Percentiles rank a stretch among this genome's conserved stretches.
Evolutionary conservation across 35 echinoderm and acorn worm genomes (phyloP).

Genomic region (Lytechinus variegatus): DNA sequence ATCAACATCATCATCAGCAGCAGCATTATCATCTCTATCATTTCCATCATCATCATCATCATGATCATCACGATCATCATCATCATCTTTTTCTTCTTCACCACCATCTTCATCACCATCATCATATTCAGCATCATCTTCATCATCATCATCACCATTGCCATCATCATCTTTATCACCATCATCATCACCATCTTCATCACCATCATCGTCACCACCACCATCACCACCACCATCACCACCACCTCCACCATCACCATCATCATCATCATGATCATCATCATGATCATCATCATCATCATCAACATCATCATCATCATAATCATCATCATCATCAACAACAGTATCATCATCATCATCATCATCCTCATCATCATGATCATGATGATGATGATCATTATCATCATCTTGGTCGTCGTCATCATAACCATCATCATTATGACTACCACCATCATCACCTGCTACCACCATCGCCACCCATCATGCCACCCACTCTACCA

Average conservation of each 20-base stretch:
- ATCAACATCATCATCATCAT: not conserved
- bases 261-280: not conserved
- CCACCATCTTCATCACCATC: not conserved
- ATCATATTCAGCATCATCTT: too few species aligned
- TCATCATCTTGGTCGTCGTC: not conserved
- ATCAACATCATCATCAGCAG: too few species aligned
- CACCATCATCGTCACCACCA: not conserved
- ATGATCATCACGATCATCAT: not conserved
- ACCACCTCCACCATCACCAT: not conserved
- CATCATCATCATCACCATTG: not conserved
- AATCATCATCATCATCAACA: not conserved
- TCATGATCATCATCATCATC: not conserved
- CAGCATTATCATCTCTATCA: too few species aligned
- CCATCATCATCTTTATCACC: not conserved
- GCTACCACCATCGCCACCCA: not conserved
- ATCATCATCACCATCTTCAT: not conserved
- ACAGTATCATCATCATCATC: not conserved
- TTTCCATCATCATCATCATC: not conserved
- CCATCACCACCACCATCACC: not conserved
- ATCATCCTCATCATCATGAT: not conserved
- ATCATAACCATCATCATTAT: not conserved
- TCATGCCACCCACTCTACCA: not conserved
- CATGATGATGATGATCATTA: not conserved
- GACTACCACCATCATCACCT: not conserved
- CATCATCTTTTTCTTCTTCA: not conserved